Conservation (phyloP, 2,113 vertebrate species). For the Zosterops pallidus region DNA sequence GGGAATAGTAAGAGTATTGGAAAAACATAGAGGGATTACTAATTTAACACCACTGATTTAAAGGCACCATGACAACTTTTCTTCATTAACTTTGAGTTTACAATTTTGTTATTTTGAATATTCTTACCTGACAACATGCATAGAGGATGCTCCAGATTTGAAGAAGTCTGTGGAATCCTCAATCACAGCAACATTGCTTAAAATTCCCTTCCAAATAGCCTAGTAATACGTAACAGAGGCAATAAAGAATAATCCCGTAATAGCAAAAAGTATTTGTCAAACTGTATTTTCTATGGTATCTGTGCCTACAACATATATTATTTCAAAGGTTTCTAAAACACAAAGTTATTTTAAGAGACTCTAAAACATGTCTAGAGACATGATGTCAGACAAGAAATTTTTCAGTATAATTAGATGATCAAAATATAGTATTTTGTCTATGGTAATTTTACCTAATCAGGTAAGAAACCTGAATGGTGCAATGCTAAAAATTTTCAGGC, state of each 20-base stretch:
- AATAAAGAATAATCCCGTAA: neutral
- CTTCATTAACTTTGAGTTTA: neutral
- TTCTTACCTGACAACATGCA: constrained; percentile 84
- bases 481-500: neutral
- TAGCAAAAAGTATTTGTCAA: neutral
- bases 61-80: neutral
- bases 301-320: neutral
- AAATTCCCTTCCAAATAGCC: constrained; percentile 83
- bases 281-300: neutral
- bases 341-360: neutral
- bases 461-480: neutral
- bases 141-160: constrained; percentile 84
- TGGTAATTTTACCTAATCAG: neutral
- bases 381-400: neutral
- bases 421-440: neutral
- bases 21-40: neutral
- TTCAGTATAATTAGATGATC: neutral
- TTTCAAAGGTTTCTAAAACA: neutral
- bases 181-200: constrained; percentile 77
- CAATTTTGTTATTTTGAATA: neutral
- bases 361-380: neutral
- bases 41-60: neutral
- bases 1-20: neutral
- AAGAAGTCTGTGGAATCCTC: constrained; percentile 85
- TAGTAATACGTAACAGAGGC: neutral